Evolutionary conservation across 1,140 invertebrate species (phyloP).

Genomic region (Tetramorium alpestre): DNA sequence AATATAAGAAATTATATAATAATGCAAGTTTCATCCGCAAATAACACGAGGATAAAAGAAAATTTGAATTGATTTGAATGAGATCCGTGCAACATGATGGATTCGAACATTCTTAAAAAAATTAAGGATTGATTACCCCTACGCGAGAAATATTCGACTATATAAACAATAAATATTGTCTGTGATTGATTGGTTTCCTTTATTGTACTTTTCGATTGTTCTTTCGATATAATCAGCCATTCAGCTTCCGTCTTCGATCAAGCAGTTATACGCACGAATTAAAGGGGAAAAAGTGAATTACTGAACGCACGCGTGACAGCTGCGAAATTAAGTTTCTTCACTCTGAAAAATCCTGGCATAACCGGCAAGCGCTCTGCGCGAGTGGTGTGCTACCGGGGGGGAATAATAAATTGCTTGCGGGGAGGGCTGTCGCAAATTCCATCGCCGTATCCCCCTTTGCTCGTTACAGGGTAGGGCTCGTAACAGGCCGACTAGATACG

Average conservation of each 20-base stretch:
- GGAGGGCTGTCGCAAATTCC: background rate
- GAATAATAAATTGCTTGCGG: conserved; percentile 33
- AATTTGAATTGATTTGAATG: background rate
- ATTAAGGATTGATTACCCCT: background rate
- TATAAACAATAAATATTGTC: background rate
- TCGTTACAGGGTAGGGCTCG: background rate
- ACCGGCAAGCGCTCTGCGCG: background rate
- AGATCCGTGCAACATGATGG: background rate
- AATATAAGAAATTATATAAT: conserved; percentile 1
- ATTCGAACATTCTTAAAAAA: background rate
- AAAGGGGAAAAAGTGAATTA: conserved; percentile 7
- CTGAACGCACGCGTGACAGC: conserved; percentile 12
- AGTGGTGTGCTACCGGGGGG: background rate
- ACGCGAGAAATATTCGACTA: background rate
- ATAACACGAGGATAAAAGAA: background rate
- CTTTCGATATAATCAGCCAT: background rate
- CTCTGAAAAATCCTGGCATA: conserved; percentile 29
- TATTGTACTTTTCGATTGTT: background rate
- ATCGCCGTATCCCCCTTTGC: background rate
- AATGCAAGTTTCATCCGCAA: background rate
- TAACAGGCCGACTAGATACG: conserved; percentile 6
- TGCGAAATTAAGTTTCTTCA: conserved; percentile 32
- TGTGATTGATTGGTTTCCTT: background rate
- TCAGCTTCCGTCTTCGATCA: background rate
- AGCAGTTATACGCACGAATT: background rate